Conservation (phyloP, 2,888 invertebrate genomes). For the Leistus spinibarbis region DNA sequence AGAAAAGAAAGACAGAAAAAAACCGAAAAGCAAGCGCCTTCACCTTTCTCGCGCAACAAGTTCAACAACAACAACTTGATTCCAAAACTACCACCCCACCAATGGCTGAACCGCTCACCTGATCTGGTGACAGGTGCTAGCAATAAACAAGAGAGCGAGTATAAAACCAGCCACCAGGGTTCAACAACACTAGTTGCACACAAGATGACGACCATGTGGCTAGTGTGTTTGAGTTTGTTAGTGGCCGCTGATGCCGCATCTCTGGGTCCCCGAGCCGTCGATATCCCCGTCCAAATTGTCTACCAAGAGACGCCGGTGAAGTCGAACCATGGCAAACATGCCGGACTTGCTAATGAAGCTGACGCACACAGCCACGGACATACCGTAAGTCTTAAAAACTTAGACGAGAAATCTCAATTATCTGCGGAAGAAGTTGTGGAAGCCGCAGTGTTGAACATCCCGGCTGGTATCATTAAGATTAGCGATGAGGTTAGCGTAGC, state of each 20-base stretch:
- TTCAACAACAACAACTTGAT: conserved; percentile 16
- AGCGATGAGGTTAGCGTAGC: background rate
- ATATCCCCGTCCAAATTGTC: conserved; percentile 51
- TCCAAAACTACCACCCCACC: conserved; percentile 3
- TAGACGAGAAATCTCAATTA: conserved; percentile 48
- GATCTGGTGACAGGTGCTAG: conserved; percentile 42
- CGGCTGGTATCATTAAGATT: conserved; percentile 18
- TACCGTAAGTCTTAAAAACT: conserved; percentile 44
- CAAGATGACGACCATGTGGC: conserved; percentile 49
- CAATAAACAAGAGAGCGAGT: conserved; percentile 48
- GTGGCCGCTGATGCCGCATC: conserved; percentile 43
- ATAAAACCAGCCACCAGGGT: conserved; percentile 54
- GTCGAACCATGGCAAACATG: background rate
- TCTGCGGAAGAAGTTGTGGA: conserved; percentile 45
- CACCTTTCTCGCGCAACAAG: conserved; percentile 19
- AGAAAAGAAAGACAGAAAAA: conserved; percentile 33
- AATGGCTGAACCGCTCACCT: conserved; percentile 41
- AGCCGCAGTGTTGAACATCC: conserved; percentile 31
- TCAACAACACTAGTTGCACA: conserved; percentile 53
- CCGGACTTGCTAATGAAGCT: background rate
- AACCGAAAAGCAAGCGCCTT: conserved; percentile 33
- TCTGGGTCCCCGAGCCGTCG: conserved; percentile 45
- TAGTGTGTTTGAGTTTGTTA: conserved; percentile 45
- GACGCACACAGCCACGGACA: background rate
- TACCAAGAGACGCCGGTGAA: conserved; percentile 45